phyloP scores from a whole-genome alignment of 2,888 invertebrate species.

The Macrophya alboannulata region DNA sequence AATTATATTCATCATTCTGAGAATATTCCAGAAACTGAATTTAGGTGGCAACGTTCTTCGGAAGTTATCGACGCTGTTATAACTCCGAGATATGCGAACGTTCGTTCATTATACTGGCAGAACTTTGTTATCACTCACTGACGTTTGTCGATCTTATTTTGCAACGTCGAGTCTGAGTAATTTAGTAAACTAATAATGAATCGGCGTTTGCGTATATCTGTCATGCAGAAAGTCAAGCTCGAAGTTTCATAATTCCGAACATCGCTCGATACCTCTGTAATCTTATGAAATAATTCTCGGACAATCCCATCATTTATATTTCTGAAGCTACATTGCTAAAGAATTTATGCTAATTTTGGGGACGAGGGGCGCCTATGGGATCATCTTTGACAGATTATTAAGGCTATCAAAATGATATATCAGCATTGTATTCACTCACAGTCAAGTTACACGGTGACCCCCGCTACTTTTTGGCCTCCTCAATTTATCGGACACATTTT shows the following conservation, averaged over 20 bases:
- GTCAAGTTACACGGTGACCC: not conserved
- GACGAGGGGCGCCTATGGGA: not conserved
- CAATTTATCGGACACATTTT: not conserved
- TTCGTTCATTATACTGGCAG: not conserved
- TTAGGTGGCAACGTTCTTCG: not conserved
- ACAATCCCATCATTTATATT: not conserved
- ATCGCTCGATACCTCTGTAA: not conserved
- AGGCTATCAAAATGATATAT: not conserved
- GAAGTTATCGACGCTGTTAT: not conserved
- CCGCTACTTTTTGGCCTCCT: not conserved
- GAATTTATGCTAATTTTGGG: not conserved
- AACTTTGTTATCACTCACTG: not conserved
- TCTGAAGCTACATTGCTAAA: not conserved
- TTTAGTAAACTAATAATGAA: not conserved
- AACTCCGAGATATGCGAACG: not conserved
- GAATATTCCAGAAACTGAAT: not conserved
- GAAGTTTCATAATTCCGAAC: slow-evolving; percentile 8
- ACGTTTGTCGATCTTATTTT: not conserved
- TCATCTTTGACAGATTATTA: not conserved
- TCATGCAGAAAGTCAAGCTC: not conserved
- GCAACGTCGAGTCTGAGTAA: not conserved
- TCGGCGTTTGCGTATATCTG: not conserved
- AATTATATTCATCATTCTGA: not conserved
- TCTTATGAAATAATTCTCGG: slow-evolving; percentile 4
- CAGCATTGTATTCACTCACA: not conserved